Evolutionary conservation across 1,140 invertebrate species (phyloP).

Genomic region (Ceratosolen fusciceps): DNA sequence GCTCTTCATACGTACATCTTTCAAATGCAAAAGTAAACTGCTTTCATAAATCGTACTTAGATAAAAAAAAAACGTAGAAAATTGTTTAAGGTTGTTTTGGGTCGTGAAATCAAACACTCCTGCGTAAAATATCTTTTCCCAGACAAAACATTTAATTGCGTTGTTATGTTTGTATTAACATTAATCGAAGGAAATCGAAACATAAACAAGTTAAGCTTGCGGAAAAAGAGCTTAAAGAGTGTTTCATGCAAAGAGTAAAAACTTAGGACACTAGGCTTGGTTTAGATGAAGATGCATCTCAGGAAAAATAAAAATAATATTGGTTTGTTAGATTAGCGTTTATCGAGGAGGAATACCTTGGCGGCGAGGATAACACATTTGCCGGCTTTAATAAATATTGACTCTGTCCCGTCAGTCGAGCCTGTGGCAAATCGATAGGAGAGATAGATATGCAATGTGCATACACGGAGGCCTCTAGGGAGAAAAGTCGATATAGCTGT

Average conservation of each 20-base stretch:
- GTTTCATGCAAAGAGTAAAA: background rate
- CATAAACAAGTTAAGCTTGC: background rate
- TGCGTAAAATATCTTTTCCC: background rate
- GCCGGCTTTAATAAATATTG: slow-evolving; percentile 14
- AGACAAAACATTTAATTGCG: background rate
- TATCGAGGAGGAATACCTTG: background rate
- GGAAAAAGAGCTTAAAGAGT: background rate
- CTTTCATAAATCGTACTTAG: background rate
- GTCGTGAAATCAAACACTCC: background rate
- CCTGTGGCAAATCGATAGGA: slow-evolving; percentile 18
- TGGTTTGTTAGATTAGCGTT: background rate
- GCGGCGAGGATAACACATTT: background rate
- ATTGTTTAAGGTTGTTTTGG: background rate
- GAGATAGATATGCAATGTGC: background rate
- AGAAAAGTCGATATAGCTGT: background rate
- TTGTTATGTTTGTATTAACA: background rate
- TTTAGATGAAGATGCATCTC: background rate
- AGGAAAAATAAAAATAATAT: background rate
- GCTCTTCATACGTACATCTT: background rate
- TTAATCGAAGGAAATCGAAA: background rate
- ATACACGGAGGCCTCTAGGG: background rate
- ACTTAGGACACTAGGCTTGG: background rate
- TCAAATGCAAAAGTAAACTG: background rate
- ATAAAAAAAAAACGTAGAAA: background rate
- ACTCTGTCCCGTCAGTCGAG: background rate